phyloP scores from a whole-genome alignment of 2,113 vertebrate genomes.

The Tylochromis polylepis region DNA sequence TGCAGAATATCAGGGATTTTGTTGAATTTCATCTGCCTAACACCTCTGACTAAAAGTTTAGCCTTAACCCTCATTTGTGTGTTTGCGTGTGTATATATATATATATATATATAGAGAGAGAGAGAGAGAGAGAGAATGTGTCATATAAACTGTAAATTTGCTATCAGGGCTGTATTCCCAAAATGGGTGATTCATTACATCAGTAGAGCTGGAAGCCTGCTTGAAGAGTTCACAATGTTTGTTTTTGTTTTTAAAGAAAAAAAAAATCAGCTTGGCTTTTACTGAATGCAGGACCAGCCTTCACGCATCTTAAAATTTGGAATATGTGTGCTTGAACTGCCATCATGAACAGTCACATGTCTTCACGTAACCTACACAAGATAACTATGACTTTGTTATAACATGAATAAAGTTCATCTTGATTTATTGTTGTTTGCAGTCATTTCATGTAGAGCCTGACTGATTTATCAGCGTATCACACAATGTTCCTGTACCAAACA shows the following conservation, averaged over 20 bases:
- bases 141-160: constrained; percentile 62
- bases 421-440: constrained; percentile 55
- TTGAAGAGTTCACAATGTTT: constrained; percentile 29
- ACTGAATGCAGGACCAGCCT: constrained; percentile 54
- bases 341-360: constrained; percentile 46
- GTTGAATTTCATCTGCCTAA: constrained; percentile 69
- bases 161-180: constrained; percentile 61
- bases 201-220: constrained; percentile 32
- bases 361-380: constrained; percentile 50
- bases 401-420: constrained; percentile 76
- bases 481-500: neutral
- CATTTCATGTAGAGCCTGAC: neutral
- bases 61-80: constrained; percentile 73
- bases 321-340: constrained; percentile 58
- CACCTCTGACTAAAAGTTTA: constrained; percentile 70
- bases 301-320: constrained; percentile 42
- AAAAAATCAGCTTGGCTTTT: constrained; percentile 39
- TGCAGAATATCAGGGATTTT: constrained; percentile 78
- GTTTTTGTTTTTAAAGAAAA: neutral
- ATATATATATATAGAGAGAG: too few species aligned
- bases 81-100: constrained; percentile 42
- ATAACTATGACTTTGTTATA: constrained; percentile 66
- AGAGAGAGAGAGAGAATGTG: constrained; percentile 16
- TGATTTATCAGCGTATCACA: neutral
- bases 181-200: constrained; percentile 48